Base-by-base conservation (phyloP, 2,797 vertebrate genomes). In the Sebastes matsubarae region DNA sequence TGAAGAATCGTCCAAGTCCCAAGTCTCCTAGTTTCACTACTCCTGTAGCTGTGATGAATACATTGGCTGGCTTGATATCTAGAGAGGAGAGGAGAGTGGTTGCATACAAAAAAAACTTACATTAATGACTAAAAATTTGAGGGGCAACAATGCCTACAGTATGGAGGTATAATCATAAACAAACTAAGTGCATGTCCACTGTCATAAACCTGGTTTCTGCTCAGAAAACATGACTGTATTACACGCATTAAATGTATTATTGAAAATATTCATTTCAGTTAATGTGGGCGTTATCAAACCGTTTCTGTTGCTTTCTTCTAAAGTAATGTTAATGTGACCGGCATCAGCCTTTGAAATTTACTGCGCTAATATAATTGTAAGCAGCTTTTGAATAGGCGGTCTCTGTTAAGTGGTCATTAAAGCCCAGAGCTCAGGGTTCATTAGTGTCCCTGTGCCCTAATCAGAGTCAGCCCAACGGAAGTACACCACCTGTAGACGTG, bases 31-130 rank as follows among this genome's bases (percentile, higher is more conserved):
- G 96, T 92, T 99, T 99, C 80, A 99, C 98, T 91, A 99, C 97
- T 75, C 98, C 98, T 50, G 97, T 98, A 83, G 98, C 98, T 82
- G 98, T 99, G 93, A 99, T 99, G 96, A 99, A 99, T 85, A 99
- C 98, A 70, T 99, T 99, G 64, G 98, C 99, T 61, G 98, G 98
- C 81, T 99, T 99, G 93, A 99, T 99, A 88, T 99, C 98, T 99
- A 92, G 11, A 84, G 85, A 77, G 52, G 27, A 77, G 73, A 59
- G 34, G 68, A 55, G 60, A 58, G 54, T 11, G 4, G 46, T 46
- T 55, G 30, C 38, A 52, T 32, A 42, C n/a, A 3, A 46, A 55
- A 57, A 54, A n/a, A 61, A 30, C 25, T 24, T 29, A 32, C 7
- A 38, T 38, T 6, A 34, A 16, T 76, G 12, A 36, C 16, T 9